Evolutionary conservation across 2,113 vertebrate species (phyloP).

Genomic region (Syrrhaptes paradoxus): DNA sequence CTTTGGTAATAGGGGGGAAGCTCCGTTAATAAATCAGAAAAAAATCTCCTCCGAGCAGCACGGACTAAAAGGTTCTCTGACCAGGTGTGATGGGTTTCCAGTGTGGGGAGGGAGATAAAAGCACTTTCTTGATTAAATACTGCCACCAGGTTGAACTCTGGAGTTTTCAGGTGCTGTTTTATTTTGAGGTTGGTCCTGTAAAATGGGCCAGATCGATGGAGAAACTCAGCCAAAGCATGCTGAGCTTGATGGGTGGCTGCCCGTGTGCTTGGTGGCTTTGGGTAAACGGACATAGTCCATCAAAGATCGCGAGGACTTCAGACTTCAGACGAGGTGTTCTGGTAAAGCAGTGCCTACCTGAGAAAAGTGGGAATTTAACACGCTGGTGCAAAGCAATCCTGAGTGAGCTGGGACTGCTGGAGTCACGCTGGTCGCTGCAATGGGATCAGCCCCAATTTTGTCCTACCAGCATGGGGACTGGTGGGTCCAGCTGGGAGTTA

Average conservation of each 20-base stretch:
- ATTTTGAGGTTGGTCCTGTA: background rate
- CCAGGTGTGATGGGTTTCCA: background rate
- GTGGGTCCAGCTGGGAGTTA: background rate
- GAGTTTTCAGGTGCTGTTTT: background rate
- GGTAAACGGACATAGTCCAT: background rate
- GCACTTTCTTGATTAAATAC: conserved; percentile 37
- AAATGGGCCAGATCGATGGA: background rate
- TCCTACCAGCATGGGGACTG: background rate
- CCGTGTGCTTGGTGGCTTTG: background rate
- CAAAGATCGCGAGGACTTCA: background rate
- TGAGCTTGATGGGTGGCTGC: background rate
- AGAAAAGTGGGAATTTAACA: background rate
- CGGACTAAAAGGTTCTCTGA: background rate
- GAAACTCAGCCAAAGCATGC: background rate
- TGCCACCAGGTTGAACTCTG: background rate
- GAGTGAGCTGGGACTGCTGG: background rate
- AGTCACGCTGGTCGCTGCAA: rapidly evolving
- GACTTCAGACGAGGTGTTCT: background rate
- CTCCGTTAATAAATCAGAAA: conserved; percentile 59
- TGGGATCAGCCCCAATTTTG: background rate
- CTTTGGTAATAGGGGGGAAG: background rate
- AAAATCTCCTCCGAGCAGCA: background rate
- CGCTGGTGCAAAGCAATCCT: background rate
- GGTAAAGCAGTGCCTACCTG: background rate
- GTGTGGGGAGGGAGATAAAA: background rate